These are phyloP conservation scores for Drosophila affinis DNA, from an alignment of 2,888 invertebrate genomes.

Conservation along the genomic window DNA sequence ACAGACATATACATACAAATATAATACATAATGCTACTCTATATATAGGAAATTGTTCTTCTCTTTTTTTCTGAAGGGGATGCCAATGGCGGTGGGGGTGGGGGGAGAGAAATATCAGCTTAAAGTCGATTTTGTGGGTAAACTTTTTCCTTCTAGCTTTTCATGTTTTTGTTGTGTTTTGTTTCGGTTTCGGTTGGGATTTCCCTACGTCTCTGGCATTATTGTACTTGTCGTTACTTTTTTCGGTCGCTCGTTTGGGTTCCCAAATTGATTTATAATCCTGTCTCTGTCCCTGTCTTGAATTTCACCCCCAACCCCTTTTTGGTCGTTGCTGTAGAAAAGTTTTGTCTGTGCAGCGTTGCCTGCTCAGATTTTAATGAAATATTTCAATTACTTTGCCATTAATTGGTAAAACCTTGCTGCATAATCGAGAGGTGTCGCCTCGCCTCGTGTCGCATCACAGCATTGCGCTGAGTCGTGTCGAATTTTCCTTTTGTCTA, in stretches of 20 bases:
- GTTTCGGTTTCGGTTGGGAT: background rate
- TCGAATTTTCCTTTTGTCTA: slow-evolving; percentile 49
- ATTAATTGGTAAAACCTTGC: slow-evolving; percentile 62
- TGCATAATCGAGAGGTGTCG: slow-evolving; percentile 42
- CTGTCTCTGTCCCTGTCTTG: slow-evolving; percentile 56
- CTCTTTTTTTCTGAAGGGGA: background rate
- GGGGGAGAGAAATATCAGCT: slow-evolving; percentile 58
- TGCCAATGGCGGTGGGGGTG: too few species aligned
- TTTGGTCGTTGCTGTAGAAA: slow-evolving; percentile 11
- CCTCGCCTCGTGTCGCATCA: slow-evolving; percentile 2
- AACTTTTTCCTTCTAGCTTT: slow-evolving; percentile 42
- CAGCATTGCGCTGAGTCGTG: slow-evolving; percentile 24
- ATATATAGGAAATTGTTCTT: slow-evolving; percentile 43
- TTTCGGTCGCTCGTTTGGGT: slow-evolving; percentile 45
- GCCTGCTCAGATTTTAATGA: slow-evolving; percentile 55
- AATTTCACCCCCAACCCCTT: slow-evolving; percentile 42
- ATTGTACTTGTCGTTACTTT: slow-evolving; percentile 58
- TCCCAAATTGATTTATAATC: slow-evolving; percentile 78
- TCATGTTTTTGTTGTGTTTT: slow-evolving; percentile 24
- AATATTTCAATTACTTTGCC: slow-evolving; percentile 75
- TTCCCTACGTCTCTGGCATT: slow-evolving; percentile 16
- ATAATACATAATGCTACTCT: slow-evolving; percentile 16
- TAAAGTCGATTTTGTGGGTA: slow-evolving; percentile 56
- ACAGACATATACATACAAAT: slow-evolving; percentile 12
- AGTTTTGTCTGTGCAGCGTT: slow-evolving; percentile 17